Conservation (phyloP, 2,797 vertebrate species). For the Muscicapa striata region DNA sequence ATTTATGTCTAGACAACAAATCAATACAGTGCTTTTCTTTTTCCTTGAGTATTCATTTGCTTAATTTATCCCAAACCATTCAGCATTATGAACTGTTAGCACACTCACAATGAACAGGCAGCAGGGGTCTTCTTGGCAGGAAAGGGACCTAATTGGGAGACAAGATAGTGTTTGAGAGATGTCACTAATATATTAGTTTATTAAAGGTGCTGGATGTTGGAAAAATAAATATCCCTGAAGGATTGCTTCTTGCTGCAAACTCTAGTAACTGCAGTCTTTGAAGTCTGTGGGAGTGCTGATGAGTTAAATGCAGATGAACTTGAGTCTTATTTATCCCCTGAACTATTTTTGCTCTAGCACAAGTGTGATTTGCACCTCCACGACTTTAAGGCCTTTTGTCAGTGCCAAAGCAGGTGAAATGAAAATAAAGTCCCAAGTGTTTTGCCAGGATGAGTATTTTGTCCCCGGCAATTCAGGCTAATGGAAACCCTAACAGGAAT, state of each 20-base stretch:
- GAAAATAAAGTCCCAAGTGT: background rate
- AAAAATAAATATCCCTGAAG: conserved; percentile 45
- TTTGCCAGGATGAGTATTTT: background rate
- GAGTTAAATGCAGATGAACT: conserved; percentile 41
- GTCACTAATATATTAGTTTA: conserved; percentile 56
- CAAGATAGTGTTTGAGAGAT: conserved; percentile 65
- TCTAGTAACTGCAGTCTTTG: conserved; percentile 23
- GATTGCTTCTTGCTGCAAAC: conserved; percentile 43
- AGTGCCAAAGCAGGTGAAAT: conserved; percentile 21
- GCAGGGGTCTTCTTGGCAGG: conserved; percentile 63
- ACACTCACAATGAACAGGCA: conserved; percentile 69
- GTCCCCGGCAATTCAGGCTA: conserved; percentile 49
- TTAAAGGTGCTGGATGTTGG: conserved; percentile 45
- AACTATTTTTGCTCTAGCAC: conserved; percentile 27
- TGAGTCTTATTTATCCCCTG: conserved; percentile 9
- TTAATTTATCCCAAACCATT: conserved; percentile 78
- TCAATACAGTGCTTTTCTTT: conserved; percentile 82
- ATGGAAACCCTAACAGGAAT: conserved; percentile 62
- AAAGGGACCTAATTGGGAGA: conserved; percentile 62
- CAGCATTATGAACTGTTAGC: conserved; percentile 71
- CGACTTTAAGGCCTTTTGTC: background rate
- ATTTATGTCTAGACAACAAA: conserved; percentile 90
- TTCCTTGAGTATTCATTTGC: conserved; percentile 80
- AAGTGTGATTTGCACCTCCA: conserved; percentile 35
- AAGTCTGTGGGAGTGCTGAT: conserved; percentile 19